Evolutionary conservation across 2,888 invertebrate species (phyloP).

Genomic region (Caenorhabditis sp.): DNA sequence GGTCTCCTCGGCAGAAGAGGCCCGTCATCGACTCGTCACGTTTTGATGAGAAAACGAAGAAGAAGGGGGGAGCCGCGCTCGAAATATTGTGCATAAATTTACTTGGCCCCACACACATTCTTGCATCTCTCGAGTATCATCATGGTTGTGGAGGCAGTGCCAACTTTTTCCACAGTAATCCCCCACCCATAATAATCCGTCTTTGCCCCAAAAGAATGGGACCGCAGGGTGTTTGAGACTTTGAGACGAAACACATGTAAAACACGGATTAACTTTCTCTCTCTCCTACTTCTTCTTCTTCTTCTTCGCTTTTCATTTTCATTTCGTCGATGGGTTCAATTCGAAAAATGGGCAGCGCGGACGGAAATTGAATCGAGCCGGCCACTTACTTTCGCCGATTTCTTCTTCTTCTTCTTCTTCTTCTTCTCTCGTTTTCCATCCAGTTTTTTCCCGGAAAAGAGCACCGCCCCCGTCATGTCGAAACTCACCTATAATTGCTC

Average conservation of each 20-base stretch:
- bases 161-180: background rate
- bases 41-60: conserved; percentile 47
- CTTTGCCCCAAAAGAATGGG: background rate
- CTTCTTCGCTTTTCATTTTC: background rate
- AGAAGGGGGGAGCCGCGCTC: background rate
- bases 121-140: background rate
- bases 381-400: background rate
- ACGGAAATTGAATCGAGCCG: conserved; percentile 11
- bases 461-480: no score
- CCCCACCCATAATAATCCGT: background rate
- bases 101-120: background rate
- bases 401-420: background rate
- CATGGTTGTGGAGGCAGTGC: background rate
- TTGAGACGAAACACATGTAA: conserved; percentile 6
- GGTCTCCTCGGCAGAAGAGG: background rate
- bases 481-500: no score
- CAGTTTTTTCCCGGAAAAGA: background rate
- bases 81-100: conserved; percentile 46
- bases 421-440: background rate
- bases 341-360: background rate
- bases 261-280: conserved; percentile 2
- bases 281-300: background rate
- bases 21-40: conserved; percentile 41
- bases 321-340: no score
- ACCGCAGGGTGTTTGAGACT: no score